These are phyloP conservation scores for Drosophila lacteicornis DNA, from an alignment of 1,140 invertebrate species.

Conservation along the genomic window DNA sequence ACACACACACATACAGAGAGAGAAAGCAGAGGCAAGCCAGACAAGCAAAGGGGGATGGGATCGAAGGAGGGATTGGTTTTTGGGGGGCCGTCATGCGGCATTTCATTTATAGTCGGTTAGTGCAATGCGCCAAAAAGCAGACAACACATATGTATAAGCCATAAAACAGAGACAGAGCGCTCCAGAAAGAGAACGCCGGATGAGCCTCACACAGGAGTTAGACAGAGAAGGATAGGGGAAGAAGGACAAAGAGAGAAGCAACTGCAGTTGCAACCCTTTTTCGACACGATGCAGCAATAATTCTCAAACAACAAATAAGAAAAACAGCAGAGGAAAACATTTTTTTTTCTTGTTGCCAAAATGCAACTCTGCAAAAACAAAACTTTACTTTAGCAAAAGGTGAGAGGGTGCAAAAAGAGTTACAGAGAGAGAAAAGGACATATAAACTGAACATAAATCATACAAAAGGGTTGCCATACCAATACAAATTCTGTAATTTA, in stretches of 20 bases:
- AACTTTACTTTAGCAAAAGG: constrained; percentile 16
- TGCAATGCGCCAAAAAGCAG: constrained; percentile 80
- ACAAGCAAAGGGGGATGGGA: constrained; percentile 2
- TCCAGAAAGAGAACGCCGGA: constrained; percentile 4
- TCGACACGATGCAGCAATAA: constrained; percentile 36
- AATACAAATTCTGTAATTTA: neutral
- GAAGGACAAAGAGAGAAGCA: constrained; percentile 6
- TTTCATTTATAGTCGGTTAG: constrained; percentile 66
- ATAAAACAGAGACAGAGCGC: constrained; percentile 31
- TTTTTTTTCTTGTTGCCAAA: constrained; percentile 3
- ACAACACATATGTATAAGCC: constrained; percentile 58
- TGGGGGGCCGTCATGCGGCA: constrained; percentile 71
- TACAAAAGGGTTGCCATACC: neutral
- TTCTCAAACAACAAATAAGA: constrained; percentile 35
- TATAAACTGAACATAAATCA: neutral
- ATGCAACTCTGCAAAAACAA: constrained; percentile 52
- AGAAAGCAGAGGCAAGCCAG: constrained; percentile 12
- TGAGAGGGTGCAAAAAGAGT: neutral
- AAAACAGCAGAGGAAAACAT: constrained; percentile 4
- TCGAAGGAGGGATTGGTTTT: neutral
- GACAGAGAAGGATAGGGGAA: neutral
- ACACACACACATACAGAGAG: neutral
- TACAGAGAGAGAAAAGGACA: neutral
- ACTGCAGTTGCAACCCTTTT: constrained; percentile 61
- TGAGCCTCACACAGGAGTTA: neutral